Conservation (phyloP, 2,113 vertebrate genomes). For the Monarcha castaneiventris region DNA sequence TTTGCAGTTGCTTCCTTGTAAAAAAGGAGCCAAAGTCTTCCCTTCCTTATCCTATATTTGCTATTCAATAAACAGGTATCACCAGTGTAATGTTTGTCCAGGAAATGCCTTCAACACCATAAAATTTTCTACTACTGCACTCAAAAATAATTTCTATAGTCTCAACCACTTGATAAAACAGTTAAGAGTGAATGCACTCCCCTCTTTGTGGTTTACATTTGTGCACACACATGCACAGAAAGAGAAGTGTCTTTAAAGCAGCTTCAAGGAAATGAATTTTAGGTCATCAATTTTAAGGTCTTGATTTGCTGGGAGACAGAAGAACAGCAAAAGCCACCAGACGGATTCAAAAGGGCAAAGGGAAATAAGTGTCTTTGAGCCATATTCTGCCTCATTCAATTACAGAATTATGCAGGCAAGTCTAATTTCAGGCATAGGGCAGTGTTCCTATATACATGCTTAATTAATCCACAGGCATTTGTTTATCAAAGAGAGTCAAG, state of each 20-base stretch:
- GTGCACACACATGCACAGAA: background rate
- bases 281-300: slow-evolving; percentile 35
- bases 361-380: slow-evolving; percentile 20
- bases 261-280: slow-evolving; percentile 30
- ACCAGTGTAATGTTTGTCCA: background rate
- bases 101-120: background rate
- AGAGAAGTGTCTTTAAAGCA: background rate
- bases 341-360: slow-evolving; percentile 29
- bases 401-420: background rate
- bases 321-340: slow-evolving; percentile 31
- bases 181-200: background rate
- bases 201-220: background rate
- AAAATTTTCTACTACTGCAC: background rate
- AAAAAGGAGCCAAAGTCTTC: background rate
- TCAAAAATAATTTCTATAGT: background rate
- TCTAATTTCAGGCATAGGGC: background rate
- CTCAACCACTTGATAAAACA: background rate
- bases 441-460: background rate
- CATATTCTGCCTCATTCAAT: background rate
- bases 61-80: background rate
- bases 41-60: background rate
- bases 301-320: slow-evolving; percentile 36
- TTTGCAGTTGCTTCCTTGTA: background rate
- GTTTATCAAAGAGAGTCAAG: background rate
- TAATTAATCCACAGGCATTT: background rate